phyloP scores from a whole-genome alignment of 2,888 invertebrate species.

The Caenorhabditis imperialis region DNA sequence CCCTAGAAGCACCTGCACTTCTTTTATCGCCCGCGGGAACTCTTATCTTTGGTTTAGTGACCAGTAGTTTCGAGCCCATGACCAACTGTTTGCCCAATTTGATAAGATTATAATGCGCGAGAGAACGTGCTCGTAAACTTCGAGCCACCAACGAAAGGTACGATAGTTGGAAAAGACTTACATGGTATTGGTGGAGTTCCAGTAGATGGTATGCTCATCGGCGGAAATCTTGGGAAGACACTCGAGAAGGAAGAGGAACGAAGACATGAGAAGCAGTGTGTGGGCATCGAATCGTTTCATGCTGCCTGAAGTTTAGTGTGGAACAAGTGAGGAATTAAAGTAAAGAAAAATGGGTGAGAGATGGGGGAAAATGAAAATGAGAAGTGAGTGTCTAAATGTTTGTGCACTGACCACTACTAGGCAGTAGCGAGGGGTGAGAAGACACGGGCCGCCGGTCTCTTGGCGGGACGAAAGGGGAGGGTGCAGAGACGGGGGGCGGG shows the following conservation, averaged over 20 bases:
- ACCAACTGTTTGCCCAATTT: constrained; percentile 38
- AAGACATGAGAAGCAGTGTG: constrained; percentile 1
- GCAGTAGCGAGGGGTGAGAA: constrained; percentile 47
- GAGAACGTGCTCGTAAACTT: background rate
- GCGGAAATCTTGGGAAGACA: constrained; percentile 4
- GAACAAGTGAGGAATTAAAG: constrained; percentile 1
- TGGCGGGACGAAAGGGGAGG: constrained; percentile 13
- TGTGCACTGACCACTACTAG: constrained; percentile 53
- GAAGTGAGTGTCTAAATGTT: constrained; percentile 43
- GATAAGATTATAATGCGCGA: constrained; percentile 45
- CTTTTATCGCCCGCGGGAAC: constrained; percentile 5
- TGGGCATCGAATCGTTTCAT: constrained; percentile 29
- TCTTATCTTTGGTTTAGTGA: constrained; percentile 26
- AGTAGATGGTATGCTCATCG: constrained; percentile 31
- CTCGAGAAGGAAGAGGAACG: constrained; percentile 12
- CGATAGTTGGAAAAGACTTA: constrained; percentile 16
- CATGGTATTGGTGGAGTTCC: constrained; percentile 31
- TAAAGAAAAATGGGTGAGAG: constrained; percentile 1
- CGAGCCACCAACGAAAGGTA: constrained; percentile 4
- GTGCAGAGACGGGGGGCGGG: constrained; percentile 23
- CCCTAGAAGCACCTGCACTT: constrained; percentile 36
- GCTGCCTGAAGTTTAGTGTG: background rate
- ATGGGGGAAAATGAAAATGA: constrained; percentile 32
- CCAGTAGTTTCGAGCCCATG: constrained; percentile 30
- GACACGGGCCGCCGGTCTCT: constrained; percentile 39